Conservation (phyloP, 2,797 vertebrate species). For the Ambastaia sidthimunki region DNA sequence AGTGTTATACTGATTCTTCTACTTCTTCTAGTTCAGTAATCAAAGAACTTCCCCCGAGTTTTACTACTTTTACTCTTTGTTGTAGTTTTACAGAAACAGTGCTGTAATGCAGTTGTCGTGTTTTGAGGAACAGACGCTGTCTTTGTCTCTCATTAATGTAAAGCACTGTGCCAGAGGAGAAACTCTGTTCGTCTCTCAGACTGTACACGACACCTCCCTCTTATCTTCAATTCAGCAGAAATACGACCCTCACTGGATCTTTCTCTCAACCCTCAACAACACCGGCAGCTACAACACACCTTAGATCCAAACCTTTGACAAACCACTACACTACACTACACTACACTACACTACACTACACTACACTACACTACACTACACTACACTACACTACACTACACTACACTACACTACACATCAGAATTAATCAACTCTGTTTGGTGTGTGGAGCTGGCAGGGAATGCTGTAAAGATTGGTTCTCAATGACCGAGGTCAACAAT, state of each 20-base stretch:
- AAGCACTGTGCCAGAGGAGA: constrained; percentile 35
- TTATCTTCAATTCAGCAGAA: constrained; percentile 11
- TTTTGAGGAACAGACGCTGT: constrained; percentile 40
- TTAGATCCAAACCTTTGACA: constrained; percentile 16
- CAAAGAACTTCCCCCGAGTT: constrained; percentile 35
- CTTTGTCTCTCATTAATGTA: constrained; percentile 55
- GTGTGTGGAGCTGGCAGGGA: neutral
- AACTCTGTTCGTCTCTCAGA: constrained; percentile 39
- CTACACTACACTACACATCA: too few species aligned
- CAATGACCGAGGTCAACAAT: neutral
- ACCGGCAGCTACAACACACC: constrained; percentile 1
- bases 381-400: too few species aligned
- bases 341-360: too few species aligned
- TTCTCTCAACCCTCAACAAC: constrained; percentile 5
- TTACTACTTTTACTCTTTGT: constrained; percentile 38
- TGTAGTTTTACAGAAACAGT: constrained; percentile 43
- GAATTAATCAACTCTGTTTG: too few species aligned
- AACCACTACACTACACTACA: constrained; percentile 12
- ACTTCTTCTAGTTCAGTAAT: constrained; percentile 35
- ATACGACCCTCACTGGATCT: constrained; percentile 13
- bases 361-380: too few species aligned
- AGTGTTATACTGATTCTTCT: constrained; percentile 33
- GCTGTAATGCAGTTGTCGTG: constrained; percentile 46
- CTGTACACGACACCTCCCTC: constrained; percentile 45
- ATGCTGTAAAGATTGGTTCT: neutral